phyloP scores from a whole-genome alignment of 2,113 vertebrate species.

The Nothocercus julius region DNA sequence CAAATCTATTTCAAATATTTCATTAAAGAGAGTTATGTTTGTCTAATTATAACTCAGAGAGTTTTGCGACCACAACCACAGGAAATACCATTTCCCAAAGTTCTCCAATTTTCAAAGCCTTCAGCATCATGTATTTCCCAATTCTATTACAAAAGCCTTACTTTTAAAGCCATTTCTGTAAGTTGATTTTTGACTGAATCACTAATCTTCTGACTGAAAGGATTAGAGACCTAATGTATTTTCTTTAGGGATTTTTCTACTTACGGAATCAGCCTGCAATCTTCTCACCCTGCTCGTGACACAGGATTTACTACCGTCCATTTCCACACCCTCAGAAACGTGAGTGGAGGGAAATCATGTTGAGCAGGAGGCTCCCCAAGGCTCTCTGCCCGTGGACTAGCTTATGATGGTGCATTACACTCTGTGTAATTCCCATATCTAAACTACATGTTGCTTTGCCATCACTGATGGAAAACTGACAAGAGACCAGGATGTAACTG shows the following conservation, averaged over 20 bases:
- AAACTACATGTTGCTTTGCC: background rate
- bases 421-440: background rate
- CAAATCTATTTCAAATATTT: background rate
- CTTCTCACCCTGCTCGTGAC: background rate
- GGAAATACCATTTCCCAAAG: background rate
- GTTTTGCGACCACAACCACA: background rate
- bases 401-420: background rate
- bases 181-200: background rate
- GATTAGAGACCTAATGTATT: background rate
- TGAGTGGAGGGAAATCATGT: background rate
- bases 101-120: background rate
- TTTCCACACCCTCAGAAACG: background rate
- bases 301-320: background rate
- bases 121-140: background rate
- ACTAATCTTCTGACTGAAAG: background rate
- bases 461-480: background rate
- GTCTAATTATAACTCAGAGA: conserved; percentile 14
- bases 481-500: background rate
- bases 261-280: background rate
- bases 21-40: background rate
- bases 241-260: background rate
- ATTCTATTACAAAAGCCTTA: background rate
- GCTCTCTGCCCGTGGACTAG: background rate
- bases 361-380: background rate
- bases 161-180: background rate